Conservation (phyloP, 2,888 invertebrate genomes). For the Coecobrya sp. region DNA sequence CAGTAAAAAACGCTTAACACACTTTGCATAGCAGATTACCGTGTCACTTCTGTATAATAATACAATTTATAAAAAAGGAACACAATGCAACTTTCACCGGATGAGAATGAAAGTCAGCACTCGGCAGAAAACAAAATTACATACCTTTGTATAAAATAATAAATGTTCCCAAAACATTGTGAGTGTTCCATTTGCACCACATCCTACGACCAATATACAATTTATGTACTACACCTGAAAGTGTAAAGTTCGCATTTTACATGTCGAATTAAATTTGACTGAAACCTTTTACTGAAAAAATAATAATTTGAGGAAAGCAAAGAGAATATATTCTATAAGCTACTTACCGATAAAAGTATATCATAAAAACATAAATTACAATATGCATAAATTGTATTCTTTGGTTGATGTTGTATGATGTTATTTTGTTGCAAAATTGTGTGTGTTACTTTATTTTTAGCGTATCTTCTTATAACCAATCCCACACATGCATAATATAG, state of each 20-base stretch:
- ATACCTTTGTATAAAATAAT: too few species aligned
- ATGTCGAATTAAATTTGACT: constrained; percentile 47
- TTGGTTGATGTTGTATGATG: too few species aligned
- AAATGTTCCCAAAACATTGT: too few species aligned
- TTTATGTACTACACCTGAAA: not conserved
- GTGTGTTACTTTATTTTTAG: too few species aligned
- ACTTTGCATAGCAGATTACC: not conserved
- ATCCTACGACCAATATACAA: not conserved
- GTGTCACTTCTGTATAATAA: constrained; percentile 41
- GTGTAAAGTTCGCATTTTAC: constrained; percentile 26
- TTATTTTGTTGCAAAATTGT: too few species aligned
- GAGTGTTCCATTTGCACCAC: not conserved
- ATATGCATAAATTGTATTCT: too few species aligned
- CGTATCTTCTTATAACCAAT: too few species aligned
- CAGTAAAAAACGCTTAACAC: constrained; percentile 29
- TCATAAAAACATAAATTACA: too few species aligned
- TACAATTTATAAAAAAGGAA: constrained; percentile 11
- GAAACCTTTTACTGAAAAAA: not conserved
- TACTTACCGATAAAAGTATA: too few species aligned
- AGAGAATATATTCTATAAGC: not conserved
- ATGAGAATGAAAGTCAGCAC: too few species aligned
- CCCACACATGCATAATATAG: too few species aligned
- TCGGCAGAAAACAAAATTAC: too few species aligned
- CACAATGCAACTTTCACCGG: not conserved
- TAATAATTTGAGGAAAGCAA: not conserved